A percentile compares a stretch with the other conserved stretches of the same genome.
Evolutionary conservation across 2,113 vertebrate genomes (phyloP).

Genomic region (Amia ocellicauda): DNA sequence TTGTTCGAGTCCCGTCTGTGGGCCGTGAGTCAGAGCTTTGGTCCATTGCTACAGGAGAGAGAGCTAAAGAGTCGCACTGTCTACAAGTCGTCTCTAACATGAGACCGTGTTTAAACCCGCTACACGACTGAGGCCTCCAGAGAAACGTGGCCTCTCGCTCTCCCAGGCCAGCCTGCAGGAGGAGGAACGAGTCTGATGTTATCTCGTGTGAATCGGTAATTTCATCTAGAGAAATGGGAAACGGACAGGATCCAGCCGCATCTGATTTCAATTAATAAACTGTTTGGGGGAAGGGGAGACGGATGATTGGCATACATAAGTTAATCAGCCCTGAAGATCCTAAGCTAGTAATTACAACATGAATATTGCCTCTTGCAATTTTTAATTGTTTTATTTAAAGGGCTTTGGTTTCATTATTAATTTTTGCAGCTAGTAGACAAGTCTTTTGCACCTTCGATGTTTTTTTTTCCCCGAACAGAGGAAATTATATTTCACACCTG

Average conservation of each 20-base stretch:
- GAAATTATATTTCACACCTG: too few relatives aligned
- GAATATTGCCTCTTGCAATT: not conserved
- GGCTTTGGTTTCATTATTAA: not conserved
- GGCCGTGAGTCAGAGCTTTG: too few relatives aligned
- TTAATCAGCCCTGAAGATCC: not conserved
- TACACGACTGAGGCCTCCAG: too few relatives aligned
- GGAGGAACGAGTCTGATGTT: not conserved
- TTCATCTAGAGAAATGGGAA: not conserved
- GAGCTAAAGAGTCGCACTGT: too few relatives aligned
- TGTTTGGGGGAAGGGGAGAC: not conserved
- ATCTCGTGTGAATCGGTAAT: not conserved
- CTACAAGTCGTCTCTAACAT: too few relatives aligned
- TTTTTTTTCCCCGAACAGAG: too few relatives aligned
- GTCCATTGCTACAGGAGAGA: too few relatives aligned
- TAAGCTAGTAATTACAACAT: not conserved
- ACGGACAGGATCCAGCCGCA: not conserved
- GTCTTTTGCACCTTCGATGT: too few relatives aligned
- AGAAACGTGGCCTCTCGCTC: too few relatives aligned
- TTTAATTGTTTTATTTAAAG: not conserved
- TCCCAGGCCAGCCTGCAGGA: not conserved
- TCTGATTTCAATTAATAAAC: not conserved
- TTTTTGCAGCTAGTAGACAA: too few relatives aligned
- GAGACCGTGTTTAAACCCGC: too few relatives aligned
- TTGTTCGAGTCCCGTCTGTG: too few relatives aligned
- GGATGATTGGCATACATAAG: slow-evolving; percentile 12